Base-by-base conservation (phyloP, 2,113 vertebrate genomes). In the Xyliphius kryptos region DNA sequence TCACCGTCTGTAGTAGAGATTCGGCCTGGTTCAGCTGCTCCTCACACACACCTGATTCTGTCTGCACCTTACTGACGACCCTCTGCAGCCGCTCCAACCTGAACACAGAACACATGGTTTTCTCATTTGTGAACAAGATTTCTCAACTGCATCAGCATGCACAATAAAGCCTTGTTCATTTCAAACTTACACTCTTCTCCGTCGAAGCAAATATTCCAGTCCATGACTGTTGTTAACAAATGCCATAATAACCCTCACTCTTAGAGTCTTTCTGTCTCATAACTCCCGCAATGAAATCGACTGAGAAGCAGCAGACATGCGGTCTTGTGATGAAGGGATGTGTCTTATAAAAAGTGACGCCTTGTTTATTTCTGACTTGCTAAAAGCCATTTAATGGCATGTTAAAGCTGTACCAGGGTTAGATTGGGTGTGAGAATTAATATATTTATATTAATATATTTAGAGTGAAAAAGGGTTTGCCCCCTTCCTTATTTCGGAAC, bases 11-110 rank as follows among this genome's bases (percentile, higher is more conserved):
- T 40, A 97, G 84, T 68, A 95, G 88, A 8, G 86, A 61, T 44
- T 97, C 93, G 0, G 89, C 92, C 81, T 97, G 93, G 85, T 94
- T 96, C 60, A 97, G 89, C 82, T 97, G 93, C 82, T 97, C 95
- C 85, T 98, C 95, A 0, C 95, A 97, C 52, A 97, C 80, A 3
- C 89, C 91, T 0, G 94, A 93, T 83, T 98, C 95, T 90, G 91
- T 96, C 88, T 98, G 94, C 56, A 98, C 85, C 57, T 97, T 97
- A 76, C 87, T 88, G 74, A 97, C 93, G 0, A 93, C 69, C 16
- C 92, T 89, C 81, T 98, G 94, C 14, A 97, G 91, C 21, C 88
- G 78, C 84, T 98, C 93, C 86, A 95, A 72, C 80, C 95, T 97
- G 83, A 1, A 67, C 56, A 69, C 16, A 46, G 54, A 12, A 50